Percentiles rank a stretch among this genome's conserved stretches.
Evolutionary conservation across 2,888 invertebrate species (phyloP).

Genomic region (Nomada fabriciana): DNA sequence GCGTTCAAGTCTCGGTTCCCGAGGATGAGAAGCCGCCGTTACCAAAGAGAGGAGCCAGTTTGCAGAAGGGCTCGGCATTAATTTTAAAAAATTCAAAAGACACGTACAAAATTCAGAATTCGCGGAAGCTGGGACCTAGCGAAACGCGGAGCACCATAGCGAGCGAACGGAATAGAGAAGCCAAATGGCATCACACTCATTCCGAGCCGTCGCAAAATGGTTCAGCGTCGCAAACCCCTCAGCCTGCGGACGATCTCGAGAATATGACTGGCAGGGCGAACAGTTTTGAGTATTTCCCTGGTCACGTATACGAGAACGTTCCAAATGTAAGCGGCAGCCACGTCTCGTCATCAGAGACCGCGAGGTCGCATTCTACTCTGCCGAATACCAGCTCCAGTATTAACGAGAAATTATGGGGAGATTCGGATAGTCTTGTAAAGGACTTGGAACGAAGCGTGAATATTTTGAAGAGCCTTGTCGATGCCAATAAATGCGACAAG

Average conservation of each 20-base stretch:
- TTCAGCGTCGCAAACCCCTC: conserved; percentile 71
- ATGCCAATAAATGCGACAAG: conserved; percentile 87
- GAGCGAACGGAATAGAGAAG: conserved; percentile 75
- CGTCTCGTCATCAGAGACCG: conserved; percentile 79
- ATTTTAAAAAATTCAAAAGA: conserved; percentile 77
- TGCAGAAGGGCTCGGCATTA: conserved; percentile 74
- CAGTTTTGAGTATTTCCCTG: conserved; percentile 88
- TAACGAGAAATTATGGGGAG: conserved; percentile 83
- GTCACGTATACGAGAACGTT: conserved; percentile 86
- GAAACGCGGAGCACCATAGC: conserved; percentile 53
- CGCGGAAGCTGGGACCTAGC: conserved; percentile 41
- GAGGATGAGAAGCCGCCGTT: conserved; percentile 79
- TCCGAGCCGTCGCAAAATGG: conserved; percentile 74
- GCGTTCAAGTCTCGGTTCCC: conserved; percentile 79
- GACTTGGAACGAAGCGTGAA: conserved; percentile 88
- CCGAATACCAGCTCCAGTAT: conserved; percentile 83
- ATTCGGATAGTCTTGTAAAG: conserved; percentile 85
- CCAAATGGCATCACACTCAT: conserved; percentile 80
- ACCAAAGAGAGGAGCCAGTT: conserved; percentile 78
- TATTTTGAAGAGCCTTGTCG: conserved; percentile 87
- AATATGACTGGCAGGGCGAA: conserved; percentile 86
- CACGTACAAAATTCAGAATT: conserved; percentile 73
- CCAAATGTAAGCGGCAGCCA: conserved; percentile 77
- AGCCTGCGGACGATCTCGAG: conserved; percentile 72
- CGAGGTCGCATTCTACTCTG: conserved; percentile 80